phyloP scores from a whole-genome alignment of 64 coral and sea anemone genomes.

The Porites australiensis region DNA sequence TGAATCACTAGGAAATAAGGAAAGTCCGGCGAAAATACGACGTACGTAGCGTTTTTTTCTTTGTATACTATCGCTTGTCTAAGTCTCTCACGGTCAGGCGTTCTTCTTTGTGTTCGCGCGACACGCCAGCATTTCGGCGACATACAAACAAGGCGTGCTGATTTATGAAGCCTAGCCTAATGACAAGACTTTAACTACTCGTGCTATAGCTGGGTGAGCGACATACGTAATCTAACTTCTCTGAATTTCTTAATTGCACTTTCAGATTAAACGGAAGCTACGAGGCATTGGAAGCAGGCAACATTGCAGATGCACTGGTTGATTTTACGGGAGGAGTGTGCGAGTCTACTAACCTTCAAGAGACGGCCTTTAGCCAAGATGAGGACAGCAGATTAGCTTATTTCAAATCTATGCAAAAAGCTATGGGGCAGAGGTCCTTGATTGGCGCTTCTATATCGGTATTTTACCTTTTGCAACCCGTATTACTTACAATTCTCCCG shows the following conservation, averaged over 20 bases:
- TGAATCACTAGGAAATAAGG: no score
- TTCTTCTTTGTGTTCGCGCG: no score
- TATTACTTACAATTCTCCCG: neutral
- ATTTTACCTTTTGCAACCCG: neutral
- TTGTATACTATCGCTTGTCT: no score
- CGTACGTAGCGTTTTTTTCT: no score
- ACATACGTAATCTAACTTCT: neutral
- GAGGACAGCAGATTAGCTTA: constrained; percentile 65
- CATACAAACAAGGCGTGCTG: no score
- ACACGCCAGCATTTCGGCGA: no score
- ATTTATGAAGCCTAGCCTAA: no score
- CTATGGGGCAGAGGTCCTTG: constrained; percentile 56
- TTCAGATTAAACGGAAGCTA: constrained; percentile 71
- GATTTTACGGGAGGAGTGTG: constrained; percentile 88
- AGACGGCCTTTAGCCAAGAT: constrained; percentile 58
- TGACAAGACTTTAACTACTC: no score
- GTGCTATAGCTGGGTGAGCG: no score
- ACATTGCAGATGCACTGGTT: constrained; percentile 82
- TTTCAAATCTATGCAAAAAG: constrained; percentile 78
- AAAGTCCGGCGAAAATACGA: no score
- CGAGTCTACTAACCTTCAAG: constrained; percentile 56
- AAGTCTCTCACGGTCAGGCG: no score
- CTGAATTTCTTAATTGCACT: neutral
- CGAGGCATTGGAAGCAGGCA: constrained; percentile 80
- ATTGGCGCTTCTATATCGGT: constrained; percentile 87